A percentile compares a stretch with the other conserved stretches of the same genome.
These are phyloP conservation scores for Drosophila punjabiensis DNA, from an alignment of 1,140 invertebrate genomes.

Conservation along the genomic window DNA sequence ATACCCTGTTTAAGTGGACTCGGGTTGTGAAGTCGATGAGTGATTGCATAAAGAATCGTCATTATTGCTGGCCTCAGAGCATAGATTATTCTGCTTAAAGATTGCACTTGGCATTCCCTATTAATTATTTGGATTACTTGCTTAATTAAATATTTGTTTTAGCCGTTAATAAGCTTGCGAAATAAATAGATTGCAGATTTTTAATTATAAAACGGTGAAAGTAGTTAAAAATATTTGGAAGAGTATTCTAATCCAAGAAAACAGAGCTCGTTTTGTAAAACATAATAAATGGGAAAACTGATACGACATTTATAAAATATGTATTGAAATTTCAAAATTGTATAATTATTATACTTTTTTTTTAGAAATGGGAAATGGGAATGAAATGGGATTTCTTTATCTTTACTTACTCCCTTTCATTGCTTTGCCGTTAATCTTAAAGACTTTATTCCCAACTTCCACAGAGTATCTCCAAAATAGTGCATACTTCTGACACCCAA, in stretches of 20 bases:
- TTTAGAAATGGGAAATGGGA: too few relatives aligned
- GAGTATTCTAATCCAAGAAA: background rate
- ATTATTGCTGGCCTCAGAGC: background rate
- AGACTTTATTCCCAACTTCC: background rate
- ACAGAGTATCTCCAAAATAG: background rate
- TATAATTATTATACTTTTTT: background rate
- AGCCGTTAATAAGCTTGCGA: background rate
- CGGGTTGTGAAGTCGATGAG: constrained; percentile 5
- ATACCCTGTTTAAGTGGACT: constrained; percentile 8
- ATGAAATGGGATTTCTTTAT: too few relatives aligned
- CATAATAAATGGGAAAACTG: background rate
- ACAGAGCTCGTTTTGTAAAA: background rate
- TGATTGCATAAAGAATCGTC: constrained; percentile 14
- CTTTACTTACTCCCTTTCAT: background rate
- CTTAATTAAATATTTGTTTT: background rate
- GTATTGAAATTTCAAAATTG: background rate
- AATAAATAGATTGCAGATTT: too few relatives aligned
- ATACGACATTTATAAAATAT: background rate
- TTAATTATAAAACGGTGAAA: background rate
- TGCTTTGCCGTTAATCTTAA: background rate
- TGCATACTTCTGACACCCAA: background rate
- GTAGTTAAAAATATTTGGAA: background rate
- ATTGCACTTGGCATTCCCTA: background rate
- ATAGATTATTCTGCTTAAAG: background rate
- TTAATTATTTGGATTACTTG: background rate